Evolutionary conservation across 2,888 invertebrate species (phyloP).

Genomic region (Argynnis bischoffii): DNA sequence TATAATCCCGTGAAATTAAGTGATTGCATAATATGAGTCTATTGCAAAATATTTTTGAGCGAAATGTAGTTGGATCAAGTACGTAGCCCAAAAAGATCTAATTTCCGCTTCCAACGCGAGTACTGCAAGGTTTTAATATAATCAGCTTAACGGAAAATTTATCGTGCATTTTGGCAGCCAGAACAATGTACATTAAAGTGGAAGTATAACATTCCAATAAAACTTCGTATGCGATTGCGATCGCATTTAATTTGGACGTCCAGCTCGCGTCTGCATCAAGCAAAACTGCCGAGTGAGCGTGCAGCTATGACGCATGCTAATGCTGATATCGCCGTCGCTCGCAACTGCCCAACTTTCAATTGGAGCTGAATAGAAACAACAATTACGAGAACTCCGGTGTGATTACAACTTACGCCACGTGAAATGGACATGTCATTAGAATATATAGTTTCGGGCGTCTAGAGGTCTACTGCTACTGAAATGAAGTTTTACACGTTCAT

Average conservation of each 20-base stretch:
- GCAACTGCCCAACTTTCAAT: constrained; percentile 22
- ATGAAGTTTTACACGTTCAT: too few relatives aligned
- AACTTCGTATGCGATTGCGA: neutral
- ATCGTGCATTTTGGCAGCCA: too few relatives aligned
- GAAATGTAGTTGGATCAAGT: too few relatives aligned
- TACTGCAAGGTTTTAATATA: neutral
- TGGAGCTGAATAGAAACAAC: constrained; percentile 23
- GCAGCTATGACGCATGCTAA: constrained; percentile 22
- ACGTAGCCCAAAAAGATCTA: too few relatives aligned
- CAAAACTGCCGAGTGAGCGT: constrained; percentile 4
- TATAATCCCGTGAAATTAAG: too few relatives aligned
- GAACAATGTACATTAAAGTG: neutral
- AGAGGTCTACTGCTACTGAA: too few relatives aligned
- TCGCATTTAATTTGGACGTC: neutral
- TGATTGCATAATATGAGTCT: too few relatives aligned
- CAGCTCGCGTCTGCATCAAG: constrained; percentile 1
- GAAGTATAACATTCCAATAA: neutral
- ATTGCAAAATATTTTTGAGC: too few relatives aligned
- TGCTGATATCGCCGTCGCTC: constrained; percentile 10
- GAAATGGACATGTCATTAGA: constrained; percentile 4
- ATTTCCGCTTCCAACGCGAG: too few relatives aligned
- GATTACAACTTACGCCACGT: constrained; percentile 13
- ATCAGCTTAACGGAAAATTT: too few relatives aligned
- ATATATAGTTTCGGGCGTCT: neutral
- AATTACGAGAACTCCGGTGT: constrained; percentile 13